Evolutionary conservation across 2,888 invertebrate genomes (phyloP), one percentile per base, ranked within the genome.

Genomic region (Rhamnusium bicolor): DNA sequence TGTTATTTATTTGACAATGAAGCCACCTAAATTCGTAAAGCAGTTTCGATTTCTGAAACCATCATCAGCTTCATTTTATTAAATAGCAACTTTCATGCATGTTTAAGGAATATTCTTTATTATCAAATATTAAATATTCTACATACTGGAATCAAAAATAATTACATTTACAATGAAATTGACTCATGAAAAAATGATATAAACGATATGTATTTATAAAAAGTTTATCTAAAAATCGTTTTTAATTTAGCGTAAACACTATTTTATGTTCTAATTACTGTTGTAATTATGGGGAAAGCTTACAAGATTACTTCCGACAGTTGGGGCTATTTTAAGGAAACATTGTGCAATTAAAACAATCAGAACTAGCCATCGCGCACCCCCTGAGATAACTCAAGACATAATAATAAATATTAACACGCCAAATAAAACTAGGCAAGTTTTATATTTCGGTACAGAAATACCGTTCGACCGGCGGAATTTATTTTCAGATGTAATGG

Each of bases 301-400:
- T 69, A 58, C 76, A 70, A 77, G 78, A 79, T 79, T 80, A 73
- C 75, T 79, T 80, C 79, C 80, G 78, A 74, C 75, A 62, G 74
- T 74, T 61, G 18, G 40, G 76, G 78, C 75, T 79, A 79, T 80
- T 80, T 80, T 79, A 79, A 79, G 80, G 76, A 79, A 79, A 78
- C 77, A 79, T 72, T 72, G 74, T 74, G 78, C 79, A 79, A 79
- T 80, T 80, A 80, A 74, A 75, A 74, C 76, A 74, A 79, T 79
- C 79, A 56, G 65, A 18, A 65, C 53, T 72, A 66, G 58, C 71
- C 69, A 78, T 78, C 78, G 78, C 47, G 68, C 80, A 65, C 80
- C 76, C 77, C 61, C 7, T 32, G 71, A 77, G 79, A 78, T 79
- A 79, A 73, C 71, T 63, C 65, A 62, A 72, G 76, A 78, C 74